These are phyloP conservation scores for Platyscapa corneri DNA, from an alignment of 1,140 invertebrate species.

Conservation along the genomic window DNA sequence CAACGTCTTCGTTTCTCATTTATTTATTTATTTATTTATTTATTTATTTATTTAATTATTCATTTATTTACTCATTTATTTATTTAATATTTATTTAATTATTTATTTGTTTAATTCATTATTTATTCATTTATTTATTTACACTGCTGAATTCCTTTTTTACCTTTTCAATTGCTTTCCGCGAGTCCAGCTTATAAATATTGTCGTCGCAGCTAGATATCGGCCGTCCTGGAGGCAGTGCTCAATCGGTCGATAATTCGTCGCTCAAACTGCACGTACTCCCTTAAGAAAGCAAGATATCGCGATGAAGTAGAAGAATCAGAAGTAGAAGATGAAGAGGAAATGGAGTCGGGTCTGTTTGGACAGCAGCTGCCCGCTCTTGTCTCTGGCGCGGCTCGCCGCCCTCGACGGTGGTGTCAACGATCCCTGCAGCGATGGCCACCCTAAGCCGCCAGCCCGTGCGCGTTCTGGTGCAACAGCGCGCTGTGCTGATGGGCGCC, in stretches of 20 bases:
- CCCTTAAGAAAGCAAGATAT: constrained; percentile 30
- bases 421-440: neutral
- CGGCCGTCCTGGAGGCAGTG: constrained; percentile 7
- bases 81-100: constrained; percentile 4
- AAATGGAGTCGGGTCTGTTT: neutral
- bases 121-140: constrained; percentile 30
- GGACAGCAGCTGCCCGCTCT: neutral
- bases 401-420: constrained; percentile 2
- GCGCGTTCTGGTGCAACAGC: constrained; percentile 69
- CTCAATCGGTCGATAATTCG: constrained; percentile 12
- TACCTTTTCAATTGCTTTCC: neutral
- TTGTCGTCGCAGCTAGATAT: neutral
- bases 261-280: constrained; percentile 41
- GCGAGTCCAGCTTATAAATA: constrained; percentile 26
- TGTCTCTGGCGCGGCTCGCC: constrained; percentile 4
- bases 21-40: constrained; percentile 18
- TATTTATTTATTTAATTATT: constrained; percentile 7
- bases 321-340: constrained; percentile 18
- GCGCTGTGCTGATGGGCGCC: constrained; percentile 61
- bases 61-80: neutral
- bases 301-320: constrained; percentile 26
- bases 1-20: constrained; percentile 24
- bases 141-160: constrained; percentile 1
- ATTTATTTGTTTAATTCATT: neutral
- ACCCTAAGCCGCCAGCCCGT: constrained; percentile 69